Conservation (phyloP, 1,140 invertebrate species). For the Solenopsis fugax region DNA sequence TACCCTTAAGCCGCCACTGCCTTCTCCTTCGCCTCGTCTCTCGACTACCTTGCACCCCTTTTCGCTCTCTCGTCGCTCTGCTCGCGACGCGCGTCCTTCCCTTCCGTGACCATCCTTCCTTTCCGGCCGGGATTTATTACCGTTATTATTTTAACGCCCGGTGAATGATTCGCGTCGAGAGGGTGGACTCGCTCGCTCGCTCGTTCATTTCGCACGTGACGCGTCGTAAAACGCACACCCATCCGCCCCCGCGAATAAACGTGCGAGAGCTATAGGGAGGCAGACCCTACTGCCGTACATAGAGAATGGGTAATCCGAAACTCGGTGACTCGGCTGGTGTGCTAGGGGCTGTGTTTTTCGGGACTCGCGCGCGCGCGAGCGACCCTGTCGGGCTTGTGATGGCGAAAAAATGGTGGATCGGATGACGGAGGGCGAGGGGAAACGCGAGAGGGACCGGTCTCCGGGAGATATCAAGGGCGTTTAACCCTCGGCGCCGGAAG, state of each 20-base stretch:
- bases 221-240: slow-evolving; percentile 3
- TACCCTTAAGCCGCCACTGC: slow-evolving; percentile 32
- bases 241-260: neutral
- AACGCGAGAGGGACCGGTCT: neutral
- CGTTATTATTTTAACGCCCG: slow-evolving; percentile 67
- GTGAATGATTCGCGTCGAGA: slow-evolving; percentile 52
- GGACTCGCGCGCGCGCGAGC: neutral
- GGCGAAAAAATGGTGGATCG: slow-evolving; percentile 37
- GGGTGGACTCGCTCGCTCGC: slow-evolving; percentile 27
- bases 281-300: neutral
- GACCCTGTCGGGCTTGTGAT: neutral
- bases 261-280: neutral
- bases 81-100: neutral
- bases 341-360: neutral
- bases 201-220: slow-evolving; percentile 25
- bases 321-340: slow-evolving; percentile 26
- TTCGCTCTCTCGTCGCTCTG: neutral
- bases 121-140: slow-evolving; percentile 58
- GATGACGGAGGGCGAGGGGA: neutral
- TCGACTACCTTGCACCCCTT: slow-evolving; percentile 34
- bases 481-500: slow-evolving; percentile 32
- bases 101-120: neutral
- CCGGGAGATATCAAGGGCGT: slow-evolving; percentile 31
- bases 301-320: slow-evolving; percentile 5
- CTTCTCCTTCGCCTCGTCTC: slow-evolving; percentile 52